Evolutionary conservation across 2,797 vertebrate species (phyloP), one percentile per base, ranked within the genome.

Genomic region (Cheirogaleus major): DNA sequence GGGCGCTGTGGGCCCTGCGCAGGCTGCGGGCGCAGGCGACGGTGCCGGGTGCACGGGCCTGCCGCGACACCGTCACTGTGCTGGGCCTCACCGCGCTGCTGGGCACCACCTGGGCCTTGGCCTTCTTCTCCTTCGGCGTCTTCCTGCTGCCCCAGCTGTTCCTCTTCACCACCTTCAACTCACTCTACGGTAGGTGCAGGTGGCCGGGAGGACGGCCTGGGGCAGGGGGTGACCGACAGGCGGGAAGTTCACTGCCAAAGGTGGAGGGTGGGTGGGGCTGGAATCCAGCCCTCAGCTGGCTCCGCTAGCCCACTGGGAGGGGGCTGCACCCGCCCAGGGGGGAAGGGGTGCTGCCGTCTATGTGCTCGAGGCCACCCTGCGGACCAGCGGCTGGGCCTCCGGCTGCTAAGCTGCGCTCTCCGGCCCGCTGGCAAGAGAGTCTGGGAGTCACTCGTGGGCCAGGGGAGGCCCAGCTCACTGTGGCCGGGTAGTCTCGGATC

Each of bases 101-200:
- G 98, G 99, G 99, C 30, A 98, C 97, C 78, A 99, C 99, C 73
- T 99, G 99, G 99, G 97, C 98, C 2, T 95, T 99, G 96, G 99
- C 97, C 22, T 99, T 99, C 98, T 96, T 99, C 78, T 98, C 97
- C 61, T 98, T 98, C 0, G 96, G 98, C 2, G 23, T 98, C 80
- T 93, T 98, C 94, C 98, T 98, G 83, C 2, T 99, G 32, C 92
- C 98, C 2, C 97, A 99, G 96, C 98, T 99, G 89, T 99, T 99
- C 95, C 98, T 99, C n/a, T 99, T 99, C 98, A 99, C 99, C 95
- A 98, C 99, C 98, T 98, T 99, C 91, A 99, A 99, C 97, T 98
- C 98, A 0, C 38, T 98, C 17, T 99, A 99, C 38, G 99, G 99
- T 99, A 96, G 25, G 97, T 30, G 3, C 0, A 43, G 65, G 15